Conservation (phyloP, 2,797 vertebrate species). For the Hydrocynus forskahlii region DNA sequence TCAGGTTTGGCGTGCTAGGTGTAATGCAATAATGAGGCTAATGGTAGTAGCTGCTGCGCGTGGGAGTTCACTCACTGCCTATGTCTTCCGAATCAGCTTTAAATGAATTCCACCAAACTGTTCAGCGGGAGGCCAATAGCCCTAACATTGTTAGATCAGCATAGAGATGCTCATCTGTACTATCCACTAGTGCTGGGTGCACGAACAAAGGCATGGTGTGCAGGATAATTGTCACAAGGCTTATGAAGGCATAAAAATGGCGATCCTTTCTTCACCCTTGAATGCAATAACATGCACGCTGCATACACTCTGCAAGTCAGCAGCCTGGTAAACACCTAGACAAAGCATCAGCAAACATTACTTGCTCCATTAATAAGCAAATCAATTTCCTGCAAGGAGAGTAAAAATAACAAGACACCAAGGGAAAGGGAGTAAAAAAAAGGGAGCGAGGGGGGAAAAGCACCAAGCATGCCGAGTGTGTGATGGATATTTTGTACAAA, state of each 20-base stretch:
- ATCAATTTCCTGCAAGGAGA: constrained; percentile 67
- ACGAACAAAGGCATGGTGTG: constrained; percentile 67
- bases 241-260: constrained; percentile 46
- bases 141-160: constrained; percentile 76
- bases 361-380: constrained; percentile 77
- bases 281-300: constrained; percentile 49
- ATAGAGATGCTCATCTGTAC: constrained; percentile 76
- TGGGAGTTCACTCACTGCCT: constrained; percentile 75
- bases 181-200: constrained; percentile 69
- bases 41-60: constrained; percentile 72
- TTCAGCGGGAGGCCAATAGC: constrained; percentile 74
- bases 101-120: constrained; percentile 80
- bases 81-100: constrained; percentile 69
- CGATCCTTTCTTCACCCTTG: constrained; percentile 8
- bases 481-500: constrained; percentile 70
- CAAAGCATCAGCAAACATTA: constrained; percentile 62
- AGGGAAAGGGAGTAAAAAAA: constrained; percentile 39
- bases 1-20: constrained; percentile 68
- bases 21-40: constrained; percentile 76
- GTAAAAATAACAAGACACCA: constrained; percentile 73
- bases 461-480: constrained; percentile 51
- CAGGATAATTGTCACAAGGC: constrained; percentile 76
- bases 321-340: constrained; percentile 67
- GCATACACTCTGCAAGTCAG: constrained; percentile 53
- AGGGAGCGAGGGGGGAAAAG: constrained; percentile 37